Conservation (phyloP, 2,888 invertebrate genomes). For the Platerodrilus igneus region DNA sequence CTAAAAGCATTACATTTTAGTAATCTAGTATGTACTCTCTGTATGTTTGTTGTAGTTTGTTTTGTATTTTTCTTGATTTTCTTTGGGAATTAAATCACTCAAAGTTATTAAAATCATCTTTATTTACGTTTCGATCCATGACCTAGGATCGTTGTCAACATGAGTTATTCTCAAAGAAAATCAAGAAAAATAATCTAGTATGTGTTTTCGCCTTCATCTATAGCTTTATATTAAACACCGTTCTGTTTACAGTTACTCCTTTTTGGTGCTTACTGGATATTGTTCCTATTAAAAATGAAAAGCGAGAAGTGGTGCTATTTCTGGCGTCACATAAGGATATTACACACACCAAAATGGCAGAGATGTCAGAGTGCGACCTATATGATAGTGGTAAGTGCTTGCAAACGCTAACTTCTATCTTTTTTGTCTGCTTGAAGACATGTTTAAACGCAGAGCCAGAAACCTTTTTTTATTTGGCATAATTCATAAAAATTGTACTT, state of each 20-base stretch:
- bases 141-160: too few relatives aligned
- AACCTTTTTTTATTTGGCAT: conserved; percentile 5
- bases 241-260: conserved; percentile 64
- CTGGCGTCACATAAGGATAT: conserved; percentile 96
- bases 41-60: too few relatives aligned
- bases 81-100: too few relatives aligned
- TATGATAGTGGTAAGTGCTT: conserved; percentile 87
- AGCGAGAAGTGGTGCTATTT: conserved; percentile 92
- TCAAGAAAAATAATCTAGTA: too few relatives aligned
- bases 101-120: too few relatives aligned
- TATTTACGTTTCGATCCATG: too few relatives aligned
- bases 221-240: background rate
- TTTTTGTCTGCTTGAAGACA: conserved; percentile 42
- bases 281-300: conserved; percentile 97
- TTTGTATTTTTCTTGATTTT: too few relatives aligned
- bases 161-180: too few relatives aligned
- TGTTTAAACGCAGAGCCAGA: conserved; percentile 16
- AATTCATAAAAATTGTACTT: conserved; percentile 4
- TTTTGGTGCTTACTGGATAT: conserved; percentile 97
- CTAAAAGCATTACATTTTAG: too few relatives aligned
- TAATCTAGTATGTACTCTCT: too few relatives aligned
- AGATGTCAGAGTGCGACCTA: conserved; percentile 77
- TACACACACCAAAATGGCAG: conserved; percentile 85
- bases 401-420: conserved; percentile 20
- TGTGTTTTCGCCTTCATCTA: background rate